A percentile compares a stretch with the other conserved stretches of the same genome.
These are phyloP conservation scores for Phataginus tetradactyla DNA, from an alignment of 2,797 vertebrate genomes.

Conservation along the genomic window DNA sequence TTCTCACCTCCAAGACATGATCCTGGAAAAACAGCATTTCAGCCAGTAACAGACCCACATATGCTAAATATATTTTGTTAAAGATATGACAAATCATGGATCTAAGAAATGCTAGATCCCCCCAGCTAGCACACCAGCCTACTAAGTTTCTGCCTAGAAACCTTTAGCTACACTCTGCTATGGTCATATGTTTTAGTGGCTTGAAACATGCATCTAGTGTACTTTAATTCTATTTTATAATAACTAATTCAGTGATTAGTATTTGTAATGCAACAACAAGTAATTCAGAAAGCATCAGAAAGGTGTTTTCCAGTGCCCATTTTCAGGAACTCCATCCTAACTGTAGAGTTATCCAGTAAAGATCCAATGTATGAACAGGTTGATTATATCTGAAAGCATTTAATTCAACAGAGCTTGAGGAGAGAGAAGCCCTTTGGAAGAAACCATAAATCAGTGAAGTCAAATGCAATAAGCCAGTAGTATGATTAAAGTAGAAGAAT, in stretches of 20 bases:
- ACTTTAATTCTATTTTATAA: neutral
- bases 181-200: neutral
- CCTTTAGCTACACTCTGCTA: neutral
- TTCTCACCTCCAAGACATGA: too few species aligned
- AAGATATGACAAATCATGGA: neutral
- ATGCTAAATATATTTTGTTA: neutral
- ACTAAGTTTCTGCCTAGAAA: neutral
- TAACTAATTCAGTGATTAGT: neutral
- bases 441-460: conserved; percentile 77
- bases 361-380: conserved; percentile 29
- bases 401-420: conserved; percentile 66
- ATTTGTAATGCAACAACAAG: neutral
- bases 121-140: neutral
- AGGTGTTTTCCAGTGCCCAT: neutral
- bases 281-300: conserved; percentile 25
- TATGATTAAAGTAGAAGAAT: conserved; percentile 75
- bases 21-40: too few species aligned
- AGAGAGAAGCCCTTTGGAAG: conserved; percentile 61
- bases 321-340: conserved; percentile 10
- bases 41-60: neutral
- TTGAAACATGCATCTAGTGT: neutral
- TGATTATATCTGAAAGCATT: conserved; percentile 78
- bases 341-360: conserved; percentile 48
- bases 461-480: conserved; percentile 72
- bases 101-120: neutral